These are phyloP conservation scores for Anas platyrhynchos DNA, from an alignment of 2,113 vertebrate genomes.

Conservation along the genomic window DNA sequence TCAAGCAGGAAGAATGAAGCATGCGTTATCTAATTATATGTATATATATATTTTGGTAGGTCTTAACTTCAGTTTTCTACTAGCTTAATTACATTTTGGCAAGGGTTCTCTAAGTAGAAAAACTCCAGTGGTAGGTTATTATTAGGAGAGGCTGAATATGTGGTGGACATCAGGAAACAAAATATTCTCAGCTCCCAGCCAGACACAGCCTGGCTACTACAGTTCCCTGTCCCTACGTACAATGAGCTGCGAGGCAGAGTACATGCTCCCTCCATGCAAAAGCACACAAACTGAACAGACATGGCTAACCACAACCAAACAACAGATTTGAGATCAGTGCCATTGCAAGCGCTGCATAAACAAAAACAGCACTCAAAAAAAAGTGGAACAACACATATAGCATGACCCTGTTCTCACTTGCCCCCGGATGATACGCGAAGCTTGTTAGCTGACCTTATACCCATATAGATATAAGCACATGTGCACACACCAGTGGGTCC, in stretches of 20 bases:
- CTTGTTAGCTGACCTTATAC: neutral
- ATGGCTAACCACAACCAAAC: neutral
- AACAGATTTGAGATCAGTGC: neutral
- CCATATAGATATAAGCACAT: accelerated
- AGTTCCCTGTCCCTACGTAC: neutral
- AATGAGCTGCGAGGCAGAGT: neutral
- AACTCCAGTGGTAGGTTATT: neutral
- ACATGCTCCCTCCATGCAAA: neutral
- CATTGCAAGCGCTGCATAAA: neutral
- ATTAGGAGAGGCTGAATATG: neutral
- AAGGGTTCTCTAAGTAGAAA: neutral
- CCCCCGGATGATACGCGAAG: neutral
- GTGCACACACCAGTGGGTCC: neutral
- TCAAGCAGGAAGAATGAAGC: neutral
- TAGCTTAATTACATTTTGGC: neutral
- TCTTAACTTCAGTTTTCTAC: neutral
- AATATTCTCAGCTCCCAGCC: neutral
- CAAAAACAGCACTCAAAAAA: neutral
- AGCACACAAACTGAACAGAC: neutral
- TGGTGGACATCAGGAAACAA: neutral
- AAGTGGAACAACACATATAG: neutral
- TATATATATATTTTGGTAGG: neutral
- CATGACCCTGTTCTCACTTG: neutral
- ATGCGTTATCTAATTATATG: neutral
- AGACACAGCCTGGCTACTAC: neutral